Conservation (phyloP, 2,797 vertebrate genomes). For the Dallia pectoralis region DNA sequence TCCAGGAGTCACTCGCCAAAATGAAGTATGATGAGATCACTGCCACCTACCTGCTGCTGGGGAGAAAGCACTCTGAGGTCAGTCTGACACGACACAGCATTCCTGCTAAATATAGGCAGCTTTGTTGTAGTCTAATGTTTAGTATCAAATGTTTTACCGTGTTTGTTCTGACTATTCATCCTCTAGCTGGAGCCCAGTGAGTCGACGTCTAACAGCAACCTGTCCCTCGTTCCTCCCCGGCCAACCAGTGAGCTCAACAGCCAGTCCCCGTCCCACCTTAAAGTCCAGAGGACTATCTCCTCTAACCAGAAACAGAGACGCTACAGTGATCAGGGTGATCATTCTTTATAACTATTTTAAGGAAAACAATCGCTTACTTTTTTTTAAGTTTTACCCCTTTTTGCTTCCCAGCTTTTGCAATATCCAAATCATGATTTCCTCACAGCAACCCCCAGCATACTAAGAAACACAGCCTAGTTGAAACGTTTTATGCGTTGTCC, state of each 20-base stretch:
- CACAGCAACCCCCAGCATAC: too few species aligned
- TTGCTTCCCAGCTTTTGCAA: too few species aligned
- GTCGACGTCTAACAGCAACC: constrained; percentile 94
- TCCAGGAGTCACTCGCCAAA: constrained; percentile 96
- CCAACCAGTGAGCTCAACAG: constrained; percentile 94
- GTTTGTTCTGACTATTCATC: not conserved
- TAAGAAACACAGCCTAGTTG: too few species aligned
- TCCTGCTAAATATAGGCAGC: not conserved
- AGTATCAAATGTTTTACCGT: constrained; percentile 2
- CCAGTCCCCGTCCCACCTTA: constrained; percentile 93
- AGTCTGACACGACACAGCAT: not conserved
- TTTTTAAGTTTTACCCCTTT: too few species aligned
- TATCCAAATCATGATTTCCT: too few species aligned
- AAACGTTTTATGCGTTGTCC: too few species aligned
- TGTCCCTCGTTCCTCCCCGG: constrained; percentile 89
- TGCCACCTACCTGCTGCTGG: constrained; percentile 93
- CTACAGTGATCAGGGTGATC: constrained; percentile 93
- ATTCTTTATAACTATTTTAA: not conserved
- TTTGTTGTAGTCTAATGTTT: not conserved
- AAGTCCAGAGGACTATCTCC: constrained; percentile 91
- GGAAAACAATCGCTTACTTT: not conserved
- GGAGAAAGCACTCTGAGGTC: constrained; percentile 94
- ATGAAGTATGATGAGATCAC: constrained; percentile 99
- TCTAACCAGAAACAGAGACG: constrained; percentile 95
- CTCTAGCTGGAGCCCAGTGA: constrained; percentile 89